Conservation (phyloP, 1,140 invertebrate genomes). For the Leptinotarsa texana region DNA sequence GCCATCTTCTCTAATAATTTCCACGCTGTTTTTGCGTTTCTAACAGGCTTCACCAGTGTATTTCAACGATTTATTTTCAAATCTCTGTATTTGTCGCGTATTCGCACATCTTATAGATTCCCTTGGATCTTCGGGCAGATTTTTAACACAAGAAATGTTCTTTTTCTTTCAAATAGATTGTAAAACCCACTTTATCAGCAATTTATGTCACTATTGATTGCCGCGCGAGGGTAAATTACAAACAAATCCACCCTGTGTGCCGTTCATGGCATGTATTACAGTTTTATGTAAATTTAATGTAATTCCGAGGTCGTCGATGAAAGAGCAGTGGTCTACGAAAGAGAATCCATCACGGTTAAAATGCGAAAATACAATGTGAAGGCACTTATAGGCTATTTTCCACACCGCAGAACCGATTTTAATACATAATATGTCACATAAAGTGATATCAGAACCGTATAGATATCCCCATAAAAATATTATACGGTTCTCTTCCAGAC, state of each 20-base stretch:
- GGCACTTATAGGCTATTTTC: conserved; percentile 47
- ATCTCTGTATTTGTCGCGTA: no score
- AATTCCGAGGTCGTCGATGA: conserved; percentile 22
- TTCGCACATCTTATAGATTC: no score
- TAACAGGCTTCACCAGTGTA: no score
- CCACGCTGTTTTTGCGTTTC: no score
- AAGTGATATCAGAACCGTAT: conserved; percentile 43
- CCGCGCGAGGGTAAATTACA: background rate
- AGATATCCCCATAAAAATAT: conserved; percentile 50
- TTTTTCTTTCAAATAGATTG: no score
- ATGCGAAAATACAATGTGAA: conserved; percentile 41
- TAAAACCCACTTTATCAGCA: no score
- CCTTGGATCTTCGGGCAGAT: no score
- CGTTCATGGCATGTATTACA: conserved; percentile 32
- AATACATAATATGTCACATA: conserved; percentile 50
- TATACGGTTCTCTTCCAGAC: conserved; percentile 30
- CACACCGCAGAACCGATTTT: conserved; percentile 46
- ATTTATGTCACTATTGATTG: no score
- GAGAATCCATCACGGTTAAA: conserved; percentile 36
- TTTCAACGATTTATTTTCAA: no score
- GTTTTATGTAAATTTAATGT: conserved; percentile 35
- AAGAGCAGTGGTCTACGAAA: conserved; percentile 22
- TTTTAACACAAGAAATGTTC: no score
- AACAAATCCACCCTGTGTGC: background rate
- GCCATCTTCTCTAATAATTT: no score